Percentiles rank a stretch among this genome's conserved stretches.
phyloP scores from a whole-genome alignment of 1,140 invertebrate genomes.

The Drosophila virilis region DNA sequence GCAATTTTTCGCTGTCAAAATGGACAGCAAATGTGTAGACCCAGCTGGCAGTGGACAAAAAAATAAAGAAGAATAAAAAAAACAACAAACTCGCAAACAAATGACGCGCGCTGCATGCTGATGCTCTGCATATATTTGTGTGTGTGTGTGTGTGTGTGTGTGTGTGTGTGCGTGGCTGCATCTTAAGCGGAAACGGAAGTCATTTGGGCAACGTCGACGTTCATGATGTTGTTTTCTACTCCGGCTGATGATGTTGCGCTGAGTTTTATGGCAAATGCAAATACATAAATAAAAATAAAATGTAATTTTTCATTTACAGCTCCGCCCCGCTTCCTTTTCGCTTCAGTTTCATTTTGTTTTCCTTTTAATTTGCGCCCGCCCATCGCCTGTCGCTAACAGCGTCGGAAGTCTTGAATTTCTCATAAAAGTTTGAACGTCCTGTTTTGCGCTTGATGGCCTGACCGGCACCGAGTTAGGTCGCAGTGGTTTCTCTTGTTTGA shows the following conservation, averaged over 20 bases:
- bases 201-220: constrained; percentile 71
- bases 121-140: constrained; percentile 28
- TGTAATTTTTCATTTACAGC: constrained; percentile 69
- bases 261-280: constrained; percentile 76
- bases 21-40: constrained; percentile 63
- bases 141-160: constrained; percentile 22
- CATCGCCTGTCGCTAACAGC: constrained; percentile 20
- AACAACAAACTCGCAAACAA: constrained; percentile 60
- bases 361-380: constrained; percentile 16
- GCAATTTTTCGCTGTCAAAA: constrained; percentile 80
- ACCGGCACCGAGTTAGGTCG: background rate
- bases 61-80: constrained; percentile 17
- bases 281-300: constrained; percentile 69
- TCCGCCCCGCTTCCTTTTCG: constrained; percentile 8
- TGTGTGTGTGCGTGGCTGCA: constrained; percentile 50
- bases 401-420: constrained; percentile 72
- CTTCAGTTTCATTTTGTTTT: constrained; percentile 44
- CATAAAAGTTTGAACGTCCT: constrained; percentile 47
- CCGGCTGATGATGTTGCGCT: constrained; percentile 56
- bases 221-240: constrained; percentile 58
- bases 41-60: constrained; percentile 46
- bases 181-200: constrained; percentile 81
- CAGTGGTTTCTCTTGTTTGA: constrained; percentile 11
- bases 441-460: constrained; percentile 1
- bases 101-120: constrained; percentile 65